Percentiles rank a stretch among this genome's conserved stretches.
These are phyloP conservation scores for Alca torda DNA, from an alignment of 2,797 vertebrate genomes.

Conservation along the genomic window DNA sequence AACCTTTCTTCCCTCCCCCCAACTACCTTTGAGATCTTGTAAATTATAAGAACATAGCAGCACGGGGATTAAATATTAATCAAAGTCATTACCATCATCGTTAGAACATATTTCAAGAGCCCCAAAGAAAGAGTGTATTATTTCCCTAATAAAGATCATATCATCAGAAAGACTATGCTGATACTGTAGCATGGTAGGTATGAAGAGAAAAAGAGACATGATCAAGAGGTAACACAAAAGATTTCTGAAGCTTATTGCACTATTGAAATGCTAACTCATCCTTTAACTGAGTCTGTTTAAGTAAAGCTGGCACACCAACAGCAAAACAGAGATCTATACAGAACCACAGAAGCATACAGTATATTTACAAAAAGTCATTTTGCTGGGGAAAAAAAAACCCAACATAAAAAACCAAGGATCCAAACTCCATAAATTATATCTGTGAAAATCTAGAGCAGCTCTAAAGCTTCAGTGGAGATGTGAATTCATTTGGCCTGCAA, in stretches of 20 bases:
- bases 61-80: conserved; percentile 66
- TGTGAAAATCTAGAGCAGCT: neutral
- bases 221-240: conserved; percentile 10
- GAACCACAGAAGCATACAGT: neutral
- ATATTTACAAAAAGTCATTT: neutral
- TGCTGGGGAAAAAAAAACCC: neutral
- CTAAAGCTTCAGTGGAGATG: neutral
- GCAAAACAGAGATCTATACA: neutral
- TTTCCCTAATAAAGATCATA: conserved; percentile 51
- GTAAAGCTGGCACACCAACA: neutral
- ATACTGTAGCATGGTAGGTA: neutral
- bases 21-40: conserved; percentile 32
- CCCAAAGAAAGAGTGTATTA: conserved; percentile 40
- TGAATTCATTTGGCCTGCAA: neutral
- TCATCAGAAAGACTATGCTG: conserved; percentile 1
- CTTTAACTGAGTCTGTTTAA: neutral
- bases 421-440: neutral
- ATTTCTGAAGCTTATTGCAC: neutral
- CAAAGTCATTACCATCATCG: conserved; percentile 51
- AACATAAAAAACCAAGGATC: neutral
- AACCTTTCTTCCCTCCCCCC: neutral
- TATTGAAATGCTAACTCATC: neutral
- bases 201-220: neutral
- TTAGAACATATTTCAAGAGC: conserved; percentile 47
- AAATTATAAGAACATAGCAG: conserved; percentile 45